Evolutionary conservation across 2,888 invertebrate genomes (phyloP).

Genomic region (Standfussiana lucernea): DNA sequence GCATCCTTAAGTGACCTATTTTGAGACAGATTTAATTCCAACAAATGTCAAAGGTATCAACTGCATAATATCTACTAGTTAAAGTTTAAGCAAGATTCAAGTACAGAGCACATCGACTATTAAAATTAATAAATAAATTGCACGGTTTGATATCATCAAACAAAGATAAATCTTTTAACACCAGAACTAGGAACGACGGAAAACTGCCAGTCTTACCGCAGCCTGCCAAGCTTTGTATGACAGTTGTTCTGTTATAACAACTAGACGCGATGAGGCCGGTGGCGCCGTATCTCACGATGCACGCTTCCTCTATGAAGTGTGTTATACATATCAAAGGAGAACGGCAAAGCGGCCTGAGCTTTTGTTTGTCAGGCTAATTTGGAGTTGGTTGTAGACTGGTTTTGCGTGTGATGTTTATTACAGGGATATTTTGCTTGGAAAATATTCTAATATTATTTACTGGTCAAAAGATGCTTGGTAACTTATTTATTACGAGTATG

Average conservation of each 20-base stretch:
- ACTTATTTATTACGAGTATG: neutral
- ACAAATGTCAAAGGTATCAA: neutral
- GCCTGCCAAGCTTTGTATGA: slow-evolving; percentile 12
- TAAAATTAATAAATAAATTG: neutral
- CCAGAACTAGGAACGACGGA: neutral
- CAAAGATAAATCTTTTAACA: neutral
- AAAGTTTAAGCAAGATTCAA: neutral
- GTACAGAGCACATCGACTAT: neutral
- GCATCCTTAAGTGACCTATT: neutral
- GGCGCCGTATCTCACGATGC: slow-evolving; percentile 2
- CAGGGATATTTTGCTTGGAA: neutral
- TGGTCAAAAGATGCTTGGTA: neutral
- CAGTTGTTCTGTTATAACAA: slow-evolving; percentile 34
- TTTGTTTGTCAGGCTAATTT: slow-evolving; percentile 27
- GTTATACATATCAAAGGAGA: slow-evolving; percentile 29
- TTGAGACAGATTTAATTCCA: neutral
- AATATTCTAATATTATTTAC: neutral
- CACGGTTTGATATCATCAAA: neutral
- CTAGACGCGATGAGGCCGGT: slow-evolving; percentile 6
- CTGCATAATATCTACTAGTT: neutral
- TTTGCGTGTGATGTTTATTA: neutral
- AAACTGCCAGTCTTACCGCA: slow-evolving; percentile 14
- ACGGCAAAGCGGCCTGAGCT: slow-evolving; percentile 7
- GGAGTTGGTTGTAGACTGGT: neutral
- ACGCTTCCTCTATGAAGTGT: neutral